A percentile compares a stretch with the other conserved stretches of the same genome.
These are phyloP conservation scores for Leptosomus discolor DNA, from an alignment of 2,113 vertebrate species.

Conservation along the genomic window DNA sequence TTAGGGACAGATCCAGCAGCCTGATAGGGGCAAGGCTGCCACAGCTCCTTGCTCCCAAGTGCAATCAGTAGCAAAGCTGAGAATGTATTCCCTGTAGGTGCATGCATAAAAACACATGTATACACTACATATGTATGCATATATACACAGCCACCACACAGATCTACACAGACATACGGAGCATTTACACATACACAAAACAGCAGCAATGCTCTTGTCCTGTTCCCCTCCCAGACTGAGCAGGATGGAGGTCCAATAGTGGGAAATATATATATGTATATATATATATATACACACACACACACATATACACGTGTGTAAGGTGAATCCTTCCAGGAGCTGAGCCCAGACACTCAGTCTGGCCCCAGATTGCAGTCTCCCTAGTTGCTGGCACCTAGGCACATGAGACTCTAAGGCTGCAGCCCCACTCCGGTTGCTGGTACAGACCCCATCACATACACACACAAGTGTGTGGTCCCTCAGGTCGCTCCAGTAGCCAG, in stretches of 20 bases:
- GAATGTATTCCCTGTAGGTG: not conserved
- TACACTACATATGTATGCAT: not conserved
- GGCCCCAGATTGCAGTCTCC: not conserved
- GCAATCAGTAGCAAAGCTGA: not conserved
- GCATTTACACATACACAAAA: not conserved
- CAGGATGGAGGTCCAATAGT: not conserved
- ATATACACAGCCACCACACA: rapidly evolving
- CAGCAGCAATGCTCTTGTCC: not conserved
- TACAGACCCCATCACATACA: not conserved
- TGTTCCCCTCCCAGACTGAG: not conserved
- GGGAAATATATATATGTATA: not conserved
- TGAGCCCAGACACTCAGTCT: not conserved
- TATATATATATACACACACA: not conserved
- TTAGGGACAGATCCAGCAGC: rapidly evolving
- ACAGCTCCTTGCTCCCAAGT: not conserved
- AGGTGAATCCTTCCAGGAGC: not conserved
- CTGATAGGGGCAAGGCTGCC: not conserved
- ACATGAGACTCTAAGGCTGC: not conserved
- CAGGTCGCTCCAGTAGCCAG: not conserved
- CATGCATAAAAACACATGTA: not conserved
- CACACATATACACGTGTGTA: no score
- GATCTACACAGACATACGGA: not conserved
- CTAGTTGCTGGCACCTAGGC: not conserved
- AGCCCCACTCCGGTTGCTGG: not conserved
- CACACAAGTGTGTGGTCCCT: not conserved